Base-by-base conservation (phyloP, 1,140 invertebrate species). In the Gonatopus flavifemur region DNA sequence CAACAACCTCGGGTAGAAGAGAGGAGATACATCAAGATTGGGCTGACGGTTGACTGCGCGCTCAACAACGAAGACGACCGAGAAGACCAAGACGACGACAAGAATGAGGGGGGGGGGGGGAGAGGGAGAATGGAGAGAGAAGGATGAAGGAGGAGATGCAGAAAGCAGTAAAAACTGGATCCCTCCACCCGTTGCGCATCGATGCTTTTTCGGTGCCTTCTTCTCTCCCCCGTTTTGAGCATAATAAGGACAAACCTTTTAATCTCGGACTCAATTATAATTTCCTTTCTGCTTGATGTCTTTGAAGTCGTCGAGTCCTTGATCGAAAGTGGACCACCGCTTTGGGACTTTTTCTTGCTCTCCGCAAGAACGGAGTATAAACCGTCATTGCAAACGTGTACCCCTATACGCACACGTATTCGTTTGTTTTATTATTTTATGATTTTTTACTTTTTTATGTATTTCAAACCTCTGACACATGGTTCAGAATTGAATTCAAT, bases 21-120 rank as follows among this genome's bases (percentile, higher is more conserved):
- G 70, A 72, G 68, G 59, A 72, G 64, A 70, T 72, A 72, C 66
- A 72, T 72, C 70, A 70, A 72, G 70, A 72, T 68, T 66, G 68
- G 61, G 62, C 64, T 69, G 69, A 70, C 68, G 69, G 68, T 70
- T 66, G 59, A 68, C 64, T 69, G 46, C 33, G 51, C 52, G 48
- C 55, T 39, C 60, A 46, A 53, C 49, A n/a, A n/a, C n/a, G n/a
- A n/a, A n/a, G n/a, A n/a, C n/a, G n/a, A n/a, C n/a, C n/a, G n/a
- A n/a, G n/a, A n/a, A n/a, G n/a, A n/a, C n/a, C n/a, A n/a, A n/a
- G n/a, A n/a, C n/a, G n/a, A n/a, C n/a, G n/a, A n/a, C n/a, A n/a
- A n/a, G n/a, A n/a, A n/a, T n/a, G n/a, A n/a, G n/a, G 49, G 53
- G 51, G 21, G 18, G 25, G 42, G 24, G n/a, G 32, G 19, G 22